phyloP scores from a whole-genome alignment of 2,797 vertebrate species.

The Syngnathus rostellatus region DNA sequence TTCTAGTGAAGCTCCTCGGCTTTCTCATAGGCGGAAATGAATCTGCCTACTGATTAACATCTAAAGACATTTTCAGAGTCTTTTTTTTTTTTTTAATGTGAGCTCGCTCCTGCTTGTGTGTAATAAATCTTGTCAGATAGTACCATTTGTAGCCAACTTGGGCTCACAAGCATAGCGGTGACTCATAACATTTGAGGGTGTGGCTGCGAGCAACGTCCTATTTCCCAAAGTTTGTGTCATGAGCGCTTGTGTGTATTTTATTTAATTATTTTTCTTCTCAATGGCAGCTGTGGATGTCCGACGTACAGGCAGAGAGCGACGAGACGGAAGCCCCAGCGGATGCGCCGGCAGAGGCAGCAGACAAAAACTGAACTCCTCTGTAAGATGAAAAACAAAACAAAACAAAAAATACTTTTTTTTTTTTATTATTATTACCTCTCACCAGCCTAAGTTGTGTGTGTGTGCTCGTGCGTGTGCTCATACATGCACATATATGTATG shows the following conservation, averaged over 20 bases:
- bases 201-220: background rate
- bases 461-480: slow-evolving; percentile 46
- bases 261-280: slow-evolving; percentile 4
- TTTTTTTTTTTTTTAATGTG: background rate
- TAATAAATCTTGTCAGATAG: background rate
- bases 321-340: slow-evolving; percentile 58
- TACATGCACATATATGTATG: slow-evolving; percentile 59
- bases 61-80: too few relatives aligned
- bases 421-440: slow-evolving; percentile 59
- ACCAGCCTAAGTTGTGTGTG: slow-evolving; percentile 64
- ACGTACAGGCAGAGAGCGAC: slow-evolving; percentile 72
- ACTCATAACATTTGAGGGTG: background rate
- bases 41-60: too few relatives aligned
- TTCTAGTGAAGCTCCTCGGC: too few relatives aligned
- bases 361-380: slow-evolving; percentile 36
- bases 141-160: background rate
- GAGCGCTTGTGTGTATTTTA: slow-evolving; percentile 4
- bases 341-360: slow-evolving; percentile 51
- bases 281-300: slow-evolving; percentile 90
- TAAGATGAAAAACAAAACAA: slow-evolving; percentile 18
- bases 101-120: background rate
- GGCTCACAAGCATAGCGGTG: background rate
- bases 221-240: background rate
- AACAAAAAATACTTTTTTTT: background rate
- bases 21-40: too few relatives aligned